phyloP scores from a whole-genome alignment of 1,140 invertebrate species.

The Aphaenogaster ashmeadi region DNA sequence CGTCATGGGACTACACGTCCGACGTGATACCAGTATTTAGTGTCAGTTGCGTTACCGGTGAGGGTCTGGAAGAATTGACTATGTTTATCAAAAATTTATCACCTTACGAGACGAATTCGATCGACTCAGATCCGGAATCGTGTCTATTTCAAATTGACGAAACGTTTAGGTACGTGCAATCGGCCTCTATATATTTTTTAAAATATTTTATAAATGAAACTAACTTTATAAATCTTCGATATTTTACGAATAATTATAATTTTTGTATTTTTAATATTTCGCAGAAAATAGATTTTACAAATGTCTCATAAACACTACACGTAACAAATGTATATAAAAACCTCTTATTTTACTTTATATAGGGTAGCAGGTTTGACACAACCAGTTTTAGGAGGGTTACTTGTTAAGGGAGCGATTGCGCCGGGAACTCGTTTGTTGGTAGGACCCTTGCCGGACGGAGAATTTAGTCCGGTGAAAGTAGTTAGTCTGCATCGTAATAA shows the following conservation, averaged over 20 bases:
- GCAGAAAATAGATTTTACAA: background rate
- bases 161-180: slow-evolving; percentile 90
- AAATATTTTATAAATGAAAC: background rate
- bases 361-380: slow-evolving; percentile 91
- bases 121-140: slow-evolving; percentile 87
- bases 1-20: slow-evolving; percentile 89
- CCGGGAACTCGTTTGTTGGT: slow-evolving; percentile 94
- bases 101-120: slow-evolving; percentile 79
- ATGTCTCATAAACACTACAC: background rate
- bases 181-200: background rate
- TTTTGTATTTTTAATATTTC: slow-evolving; percentile 13
- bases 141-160: slow-evolving; percentile 98
- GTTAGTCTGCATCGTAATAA: slow-evolving; percentile 96
- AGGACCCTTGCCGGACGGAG: slow-evolving; percentile 95
- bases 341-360: slow-evolving; percentile 60
- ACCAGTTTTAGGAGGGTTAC: slow-evolving; percentile 95
- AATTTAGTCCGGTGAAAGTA: slow-evolving; percentile 93
- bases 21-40: slow-evolving; percentile 95
- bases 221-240: background rate
- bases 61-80: slow-evolving; percentile 93
- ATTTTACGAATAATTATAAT: background rate
- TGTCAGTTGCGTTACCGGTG: slow-evolving; percentile 98
- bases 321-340: background rate
- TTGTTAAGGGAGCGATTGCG: slow-evolving; percentile 94
- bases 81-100: slow-evolving; percentile 89